Percentiles rank a stretch among this genome's conserved stretches.
Evolutionary conservation across 2,888 invertebrate species (phyloP).

Genomic region (Synergus japonicus): DNA sequence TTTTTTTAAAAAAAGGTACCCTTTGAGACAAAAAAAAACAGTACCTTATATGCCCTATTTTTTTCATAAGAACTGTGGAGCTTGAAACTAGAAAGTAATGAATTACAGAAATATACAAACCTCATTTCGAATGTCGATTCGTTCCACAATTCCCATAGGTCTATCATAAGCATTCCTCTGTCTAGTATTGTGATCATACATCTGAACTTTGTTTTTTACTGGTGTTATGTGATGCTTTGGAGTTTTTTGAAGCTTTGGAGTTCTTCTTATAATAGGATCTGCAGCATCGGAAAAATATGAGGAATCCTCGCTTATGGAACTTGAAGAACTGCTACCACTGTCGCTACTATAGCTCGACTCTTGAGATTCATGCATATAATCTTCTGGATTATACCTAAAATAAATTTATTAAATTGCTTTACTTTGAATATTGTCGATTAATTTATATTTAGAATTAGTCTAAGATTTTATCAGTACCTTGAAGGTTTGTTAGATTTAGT

Average conservation of each 20-base stretch:
- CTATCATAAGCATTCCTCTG: slow-evolving; percentile 65
- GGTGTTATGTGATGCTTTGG: slow-evolving; percentile 58
- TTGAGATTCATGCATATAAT: slow-evolving; percentile 67
- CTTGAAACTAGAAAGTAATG: background rate
- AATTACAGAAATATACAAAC: slow-evolving; percentile 49
- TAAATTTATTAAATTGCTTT: background rate
- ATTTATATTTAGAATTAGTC: background rate
- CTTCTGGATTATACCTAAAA: slow-evolving; percentile 69
- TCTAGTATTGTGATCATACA: slow-evolving; percentile 69
- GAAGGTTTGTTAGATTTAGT: slow-evolving; percentile 64
- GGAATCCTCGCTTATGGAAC: slow-evolving; percentile 71
- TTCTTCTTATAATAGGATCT: slow-evolving; percentile 53
- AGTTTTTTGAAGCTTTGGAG: slow-evolving; percentile 54
- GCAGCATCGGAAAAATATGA: slow-evolving; percentile 70
- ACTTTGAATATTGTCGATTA: background rate
- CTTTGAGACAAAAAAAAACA: no score
- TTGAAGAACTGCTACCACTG: slow-evolving; percentile 59
- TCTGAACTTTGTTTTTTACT: slow-evolving; percentile 64
- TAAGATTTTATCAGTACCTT: slow-evolving; percentile 54
- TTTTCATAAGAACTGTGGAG: background rate
- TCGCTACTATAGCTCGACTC: slow-evolving; percentile 55
- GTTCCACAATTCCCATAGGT: slow-evolving; percentile 69
- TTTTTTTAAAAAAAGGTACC: no score
- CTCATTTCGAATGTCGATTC: slow-evolving; percentile 64
- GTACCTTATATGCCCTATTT: no score